Conservation (phyloP, 2,888 invertebrate genomes). For the Mythimna lalbum region DNA sequence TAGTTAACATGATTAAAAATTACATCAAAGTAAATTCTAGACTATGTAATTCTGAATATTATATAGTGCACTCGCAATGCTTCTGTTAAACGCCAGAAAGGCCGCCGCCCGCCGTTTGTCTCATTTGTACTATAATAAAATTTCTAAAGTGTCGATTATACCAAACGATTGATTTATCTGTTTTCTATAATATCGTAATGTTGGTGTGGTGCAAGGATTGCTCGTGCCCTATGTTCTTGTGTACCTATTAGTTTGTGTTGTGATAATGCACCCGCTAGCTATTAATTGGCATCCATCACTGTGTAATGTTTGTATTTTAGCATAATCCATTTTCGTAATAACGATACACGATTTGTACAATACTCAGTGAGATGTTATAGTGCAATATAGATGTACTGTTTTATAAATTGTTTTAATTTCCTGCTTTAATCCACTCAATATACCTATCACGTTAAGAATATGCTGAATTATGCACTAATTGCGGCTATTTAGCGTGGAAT, state of each 20-base stretch:
- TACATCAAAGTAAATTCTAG: slow-evolving; percentile 39
- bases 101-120: slow-evolving; percentile 30
- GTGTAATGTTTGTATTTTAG: slow-evolving; percentile 73
- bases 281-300: slow-evolving; percentile 74
- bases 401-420: slow-evolving; percentile 75
- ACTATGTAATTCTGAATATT: slow-evolving; percentile 24
- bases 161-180: slow-evolving; percentile 25
- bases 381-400: slow-evolving; percentile 90
- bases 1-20: slow-evolving; percentile 35
- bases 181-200: slow-evolving; percentile 20
- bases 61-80: slow-evolving; percentile 16
- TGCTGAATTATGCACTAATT: not conserved
- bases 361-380: slow-evolving; percentile 89
- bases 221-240: slow-evolving; percentile 52
- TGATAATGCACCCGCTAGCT: slow-evolving; percentile 76
- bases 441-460: not conserved
- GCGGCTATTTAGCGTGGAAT: not conserved
- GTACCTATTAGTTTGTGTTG: slow-evolving; percentile 63
- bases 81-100: slow-evolving; percentile 27
- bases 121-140: slow-evolving; percentile 30
- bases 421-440: not conserved
- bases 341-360: slow-evolving; percentile 85
- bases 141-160: slow-evolving; percentile 4
- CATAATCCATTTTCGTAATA: slow-evolving; percentile 72
- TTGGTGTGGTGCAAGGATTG: slow-evolving; percentile 63